phyloP scores from a whole-genome alignment of 2,888 invertebrate species.

The Brachycybe producta region DNA sequence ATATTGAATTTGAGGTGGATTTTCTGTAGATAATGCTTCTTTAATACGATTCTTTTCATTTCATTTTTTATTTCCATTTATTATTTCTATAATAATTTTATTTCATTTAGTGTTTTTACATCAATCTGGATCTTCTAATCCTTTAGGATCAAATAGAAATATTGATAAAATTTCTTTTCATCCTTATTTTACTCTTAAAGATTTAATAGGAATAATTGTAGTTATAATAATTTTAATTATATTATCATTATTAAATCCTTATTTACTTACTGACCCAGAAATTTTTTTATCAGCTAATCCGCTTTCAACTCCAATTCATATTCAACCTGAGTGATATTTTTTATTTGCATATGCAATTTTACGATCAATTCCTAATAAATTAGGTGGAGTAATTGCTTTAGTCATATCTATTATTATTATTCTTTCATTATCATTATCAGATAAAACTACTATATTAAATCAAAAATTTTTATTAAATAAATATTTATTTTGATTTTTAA shows the following conservation, averaged over 20 bases:
- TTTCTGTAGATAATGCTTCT: slow-evolving; percentile 57
- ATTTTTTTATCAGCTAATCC: slow-evolving; percentile 56
- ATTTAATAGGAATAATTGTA: slow-evolving; percentile 47
- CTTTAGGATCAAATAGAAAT: too few species aligned
- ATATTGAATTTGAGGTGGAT: slow-evolving; percentile 62
- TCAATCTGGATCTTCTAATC: too few species aligned
- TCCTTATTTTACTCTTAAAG: slow-evolving; percentile 52
- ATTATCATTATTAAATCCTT: slow-evolving; percentile 44
- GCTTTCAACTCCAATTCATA: slow-evolving; percentile 55
- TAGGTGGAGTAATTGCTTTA: slow-evolving; percentile 58
- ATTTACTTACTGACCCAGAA: slow-evolving; percentile 53
- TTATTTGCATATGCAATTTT: slow-evolving; percentile 68
- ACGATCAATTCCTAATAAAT: slow-evolving; percentile 65
- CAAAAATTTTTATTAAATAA: slow-evolving; percentile 43
- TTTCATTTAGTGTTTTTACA: slow-evolving; percentile 53
- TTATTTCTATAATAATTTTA: slow-evolving; percentile 59
- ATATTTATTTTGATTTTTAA: slow-evolving; percentile 42
- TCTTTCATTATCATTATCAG: slow-evolving; percentile 45
- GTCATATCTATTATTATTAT: slow-evolving; percentile 52
- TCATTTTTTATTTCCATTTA: too few species aligned
- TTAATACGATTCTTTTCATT: slow-evolving; percentile 63
- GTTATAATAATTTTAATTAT: slow-evolving; percentile 42
- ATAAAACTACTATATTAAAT: slow-evolving; percentile 45
- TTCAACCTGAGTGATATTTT: slow-evolving; percentile 76
- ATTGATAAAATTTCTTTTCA: too few species aligned